Evolutionary conservation across 2,797 vertebrate species (phyloP), one percentile per base, ranked within the genome.

Genomic region (Myiotriccus ornatus): DNA sequence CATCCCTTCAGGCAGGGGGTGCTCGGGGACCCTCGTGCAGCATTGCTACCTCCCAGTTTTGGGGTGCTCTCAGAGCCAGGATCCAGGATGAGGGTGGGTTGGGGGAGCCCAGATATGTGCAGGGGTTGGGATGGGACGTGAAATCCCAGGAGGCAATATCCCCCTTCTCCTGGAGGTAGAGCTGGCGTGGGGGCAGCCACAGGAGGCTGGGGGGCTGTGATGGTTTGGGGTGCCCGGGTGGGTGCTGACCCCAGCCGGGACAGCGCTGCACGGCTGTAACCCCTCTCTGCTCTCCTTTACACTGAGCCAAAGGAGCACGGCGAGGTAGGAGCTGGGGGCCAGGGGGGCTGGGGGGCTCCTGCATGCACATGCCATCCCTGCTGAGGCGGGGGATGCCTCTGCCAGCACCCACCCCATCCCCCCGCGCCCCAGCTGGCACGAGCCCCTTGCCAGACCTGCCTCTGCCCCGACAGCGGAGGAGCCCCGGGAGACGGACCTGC

Each of bases 401-500:
- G 22, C 37, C 46, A 17, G 14, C 44, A 7, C 34, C 3, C 10
- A 7, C 41, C 3, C 10, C 1, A 2, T 23, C 10, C 37, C 46
- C 57, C 28, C 2, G 0, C 1, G 0, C 1, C 1, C 34, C 1
- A 0, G 34, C n/a, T 10, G 9, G 12, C 27, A 28, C 1, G 2
- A 41, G 0, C 10, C 50, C n/a, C 28, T 70, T 50, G 71, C 20
- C 87, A 63, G 8, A 37, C 1, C 52, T 10, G 0, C 24, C 12
- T 63, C 7, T 94, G 60, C 9, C 70, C 70, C 22, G 3, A 7
- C 95, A 96, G 97, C 50, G 1, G 87, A 97, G 97, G 97, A 98
- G 22, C 95, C 98, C 41, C 96, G 35, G 59, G 98, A 99, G 96
- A 98, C 98, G 0, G 98, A 98, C 62, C 97, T 96, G 46, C 96